Base-by-base conservation (phyloP, 2,797 vertebrate species). In the Nannoperca australis region DNA sequence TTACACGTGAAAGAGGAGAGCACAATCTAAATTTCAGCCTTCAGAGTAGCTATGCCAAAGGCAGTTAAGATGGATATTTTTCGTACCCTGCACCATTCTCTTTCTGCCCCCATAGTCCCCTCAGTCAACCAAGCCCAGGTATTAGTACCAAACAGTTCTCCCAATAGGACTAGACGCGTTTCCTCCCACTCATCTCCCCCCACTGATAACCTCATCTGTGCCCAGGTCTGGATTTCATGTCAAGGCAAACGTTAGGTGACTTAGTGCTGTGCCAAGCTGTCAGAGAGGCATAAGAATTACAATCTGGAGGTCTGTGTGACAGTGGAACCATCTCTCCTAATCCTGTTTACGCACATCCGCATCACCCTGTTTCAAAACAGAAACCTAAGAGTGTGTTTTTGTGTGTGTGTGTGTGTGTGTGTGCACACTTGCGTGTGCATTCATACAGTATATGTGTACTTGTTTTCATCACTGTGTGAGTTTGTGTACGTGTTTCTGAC, bases 311-410 rank as follows among this genome's bases (percentile, higher is more conserved):
- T 92, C 87, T 95, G 93, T 93, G 91, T 95, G 94, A 95, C 93
- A 94, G 94, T 93, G 90, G 91, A 95, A 94, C 93, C 90, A 79
- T 93, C 89, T 91, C 90, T 83, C 81, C 90, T 95, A 96, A 96
- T 95, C 94, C 94, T 93, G 93, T 96, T 95, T 95, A 94, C 92
- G 88, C 92, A 94, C 93, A 94, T 95, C 93, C 82, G 84, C 91
- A 92, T 94, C 90, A 90, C 91, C 92, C 90, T 90, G 87, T 93
- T 93, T 93, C 91, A 87, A 90, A 94, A 93, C 88, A 92, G 86
- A 92, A 94, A 93, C 76, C 68, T 85, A 71, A 81, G 78, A 83
- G 88, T 84, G 84, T 86, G 69, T 78, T 67, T 49, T 51, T 45
- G 51, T 45, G 24, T 27, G 24, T 56, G 32, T 70, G 15, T 69